A percentile compares a stretch with the other conserved stretches of the same genome.
These are phyloP conservation scores for Drosophila fungiperda DNA, from an alignment of 2,888 invertebrate genomes.

Conservation along the genomic window DNA sequence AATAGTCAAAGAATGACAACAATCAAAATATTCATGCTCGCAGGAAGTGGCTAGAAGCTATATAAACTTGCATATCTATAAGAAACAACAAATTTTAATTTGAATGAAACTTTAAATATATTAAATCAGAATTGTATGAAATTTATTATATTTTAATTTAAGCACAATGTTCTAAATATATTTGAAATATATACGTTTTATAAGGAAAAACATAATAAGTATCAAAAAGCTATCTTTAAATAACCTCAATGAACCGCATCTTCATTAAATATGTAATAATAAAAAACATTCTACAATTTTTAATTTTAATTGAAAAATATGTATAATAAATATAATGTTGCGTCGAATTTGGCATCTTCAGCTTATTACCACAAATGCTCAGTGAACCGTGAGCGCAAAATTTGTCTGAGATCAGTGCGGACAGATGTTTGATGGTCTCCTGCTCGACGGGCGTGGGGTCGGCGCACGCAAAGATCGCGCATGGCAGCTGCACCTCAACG, in stretches of 20 bases:
- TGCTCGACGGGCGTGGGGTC: constrained; percentile 77
- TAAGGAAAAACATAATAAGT: background rate
- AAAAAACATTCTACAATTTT: background rate
- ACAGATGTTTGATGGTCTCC: constrained; percentile 83
- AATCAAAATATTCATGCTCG: background rate
- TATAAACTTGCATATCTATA: background rate
- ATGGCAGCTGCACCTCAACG: constrained; percentile 82
- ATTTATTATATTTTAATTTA: background rate
- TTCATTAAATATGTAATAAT: background rate
- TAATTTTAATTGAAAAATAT: background rate
- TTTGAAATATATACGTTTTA: background rate
- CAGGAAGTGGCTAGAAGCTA: background rate
- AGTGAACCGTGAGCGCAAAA: constrained; percentile 76
- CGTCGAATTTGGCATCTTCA: background rate
- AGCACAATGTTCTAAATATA: background rate
- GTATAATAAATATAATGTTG: background rate
- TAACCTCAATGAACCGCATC: background rate
- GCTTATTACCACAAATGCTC: background rate
- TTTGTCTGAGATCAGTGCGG: constrained; percentile 78
- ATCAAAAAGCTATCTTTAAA: background rate
- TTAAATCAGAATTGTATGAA: background rate
- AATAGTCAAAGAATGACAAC: background rate
- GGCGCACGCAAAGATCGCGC: constrained; percentile 78
- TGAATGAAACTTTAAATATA: background rate
- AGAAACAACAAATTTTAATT: background rate